Conservation (phyloP, 2,888 invertebrate species). For the Clusia tigrina region DNA sequence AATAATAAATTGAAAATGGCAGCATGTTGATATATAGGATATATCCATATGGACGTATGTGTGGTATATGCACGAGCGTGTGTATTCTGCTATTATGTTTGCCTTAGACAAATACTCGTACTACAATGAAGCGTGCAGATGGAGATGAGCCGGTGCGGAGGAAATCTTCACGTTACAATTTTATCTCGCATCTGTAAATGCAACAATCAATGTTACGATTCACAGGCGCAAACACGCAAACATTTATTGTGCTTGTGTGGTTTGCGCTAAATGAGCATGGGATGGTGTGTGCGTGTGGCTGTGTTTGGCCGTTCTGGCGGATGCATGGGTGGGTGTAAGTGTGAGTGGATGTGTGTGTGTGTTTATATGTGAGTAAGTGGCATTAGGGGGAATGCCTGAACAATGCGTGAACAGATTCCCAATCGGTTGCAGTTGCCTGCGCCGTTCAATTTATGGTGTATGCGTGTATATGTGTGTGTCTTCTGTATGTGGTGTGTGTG, state of each 20-base stretch:
- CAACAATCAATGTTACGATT: slow-evolving; percentile 5
- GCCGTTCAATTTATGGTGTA: no score
- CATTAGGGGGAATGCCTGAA: background rate
- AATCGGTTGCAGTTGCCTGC: background rate
- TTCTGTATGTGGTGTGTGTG: no score
- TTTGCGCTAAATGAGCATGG: background rate
- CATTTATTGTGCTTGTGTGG: slow-evolving; percentile 1
- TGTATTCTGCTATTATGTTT: background rate
- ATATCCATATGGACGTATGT: background rate
- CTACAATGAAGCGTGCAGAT: no score
- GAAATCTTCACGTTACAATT: slow-evolving; percentile 6
- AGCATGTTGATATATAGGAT: slow-evolving; percentile 29
- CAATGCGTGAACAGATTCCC: slow-evolving; percentile 4
- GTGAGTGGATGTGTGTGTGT: background rate
- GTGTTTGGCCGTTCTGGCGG: background rate
- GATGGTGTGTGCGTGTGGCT: background rate
- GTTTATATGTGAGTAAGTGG: background rate
- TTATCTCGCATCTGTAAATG: background rate
- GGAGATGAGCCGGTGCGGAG: no score
- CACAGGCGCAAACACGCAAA: slow-evolving; percentile 7
- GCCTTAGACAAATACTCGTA: no score
- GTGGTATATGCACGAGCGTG: background rate
- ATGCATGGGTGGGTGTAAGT: background rate
- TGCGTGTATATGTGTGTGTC: no score
- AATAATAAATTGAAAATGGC: slow-evolving; percentile 56